Evolutionary conservation across 1,140 invertebrate genomes (phyloP).

Genomic region (Chymomyza costata): DNA sequence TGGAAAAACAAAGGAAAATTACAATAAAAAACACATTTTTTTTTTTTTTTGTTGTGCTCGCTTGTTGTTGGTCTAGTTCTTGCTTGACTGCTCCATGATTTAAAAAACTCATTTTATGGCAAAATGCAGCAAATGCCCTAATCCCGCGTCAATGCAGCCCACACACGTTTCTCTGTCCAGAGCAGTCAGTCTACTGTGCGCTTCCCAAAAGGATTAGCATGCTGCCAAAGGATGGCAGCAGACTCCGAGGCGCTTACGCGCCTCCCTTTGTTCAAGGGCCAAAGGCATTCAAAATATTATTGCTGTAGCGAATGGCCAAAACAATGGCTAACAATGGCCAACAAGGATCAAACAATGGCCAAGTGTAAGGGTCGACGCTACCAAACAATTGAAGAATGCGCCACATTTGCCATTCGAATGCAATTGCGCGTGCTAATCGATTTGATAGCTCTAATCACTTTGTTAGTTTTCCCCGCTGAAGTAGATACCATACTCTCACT

Average conservation of each 20-base stretch:
- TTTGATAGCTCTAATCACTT: slow-evolving; percentile 16
- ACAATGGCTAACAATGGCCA: too few species aligned
- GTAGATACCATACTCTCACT: too few species aligned
- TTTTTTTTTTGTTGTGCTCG: neutral
- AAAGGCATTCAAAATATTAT: slow-evolving; percentile 47
- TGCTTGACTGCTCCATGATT: neutral
- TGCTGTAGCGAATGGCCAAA: slow-evolving; percentile 50
- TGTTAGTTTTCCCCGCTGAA: too few species aligned
- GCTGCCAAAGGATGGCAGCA: slow-evolving; percentile 3
- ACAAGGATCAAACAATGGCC: slow-evolving; percentile 45
- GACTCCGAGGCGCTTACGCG: too few species aligned
- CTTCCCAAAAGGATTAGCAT: neutral
- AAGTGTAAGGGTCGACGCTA: slow-evolving; percentile 54
- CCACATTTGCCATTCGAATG: slow-evolving; percentile 57
- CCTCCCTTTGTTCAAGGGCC: slow-evolving; percentile 3
- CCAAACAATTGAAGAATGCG: slow-evolving; percentile 59
- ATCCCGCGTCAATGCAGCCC: slow-evolving; percentile 60
- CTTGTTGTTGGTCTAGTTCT: slow-evolving; percentile 1
- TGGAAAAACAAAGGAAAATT: slow-evolving; percentile 28
- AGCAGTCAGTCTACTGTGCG: neutral
- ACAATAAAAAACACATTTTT: slow-evolving; percentile 64
- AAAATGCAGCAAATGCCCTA: slow-evolving; percentile 38
- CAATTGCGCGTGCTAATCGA: slow-evolving; percentile 67
- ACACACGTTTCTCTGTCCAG: slow-evolving; percentile 46
- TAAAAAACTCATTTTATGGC: slow-evolving; percentile 39